Percentiles rank a stretch among this genome's conserved stretches.
phyloP scores from a whole-genome alignment of 1,140 invertebrate species.

The Heliconius melpomene region DNA sequence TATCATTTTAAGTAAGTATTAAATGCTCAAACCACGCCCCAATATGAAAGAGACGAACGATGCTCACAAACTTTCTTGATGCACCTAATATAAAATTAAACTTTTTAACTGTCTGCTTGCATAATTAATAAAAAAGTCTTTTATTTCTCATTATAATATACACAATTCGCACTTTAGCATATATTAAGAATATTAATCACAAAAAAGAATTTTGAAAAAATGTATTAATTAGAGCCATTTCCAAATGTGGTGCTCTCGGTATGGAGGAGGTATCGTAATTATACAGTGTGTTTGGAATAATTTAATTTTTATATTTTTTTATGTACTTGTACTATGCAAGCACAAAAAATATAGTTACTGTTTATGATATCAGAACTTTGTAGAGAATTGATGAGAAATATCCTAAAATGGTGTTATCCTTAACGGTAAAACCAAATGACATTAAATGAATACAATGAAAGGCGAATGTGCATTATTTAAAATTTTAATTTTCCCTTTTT shows the following conservation, averaged over 20 bases:
- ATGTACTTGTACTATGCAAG: neutral
- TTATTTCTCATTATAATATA: neutral
- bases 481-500: neutral
- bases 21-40: slow-evolving; percentile 20
- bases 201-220: neutral
- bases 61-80: neutral
- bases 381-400: neutral
- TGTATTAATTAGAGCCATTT: neutral
- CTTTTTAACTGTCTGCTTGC: neutral
- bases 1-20: neutral
- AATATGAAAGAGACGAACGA: slow-evolving; percentile 8
- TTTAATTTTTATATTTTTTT: neutral
- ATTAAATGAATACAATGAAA: neutral
- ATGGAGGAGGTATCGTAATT: no score
- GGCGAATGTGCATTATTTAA: neutral
- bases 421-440: neutral
- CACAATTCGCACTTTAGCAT: neutral
- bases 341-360: neutral
- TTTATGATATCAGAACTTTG: neutral
- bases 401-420: neutral
- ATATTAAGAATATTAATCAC: neutral
- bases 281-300: neutral
- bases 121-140: no score
- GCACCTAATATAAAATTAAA: neutral
- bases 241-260: neutral